Conservation (phyloP, 2,113 vertebrate genomes). For the Aegotheles bennettii region DNA sequence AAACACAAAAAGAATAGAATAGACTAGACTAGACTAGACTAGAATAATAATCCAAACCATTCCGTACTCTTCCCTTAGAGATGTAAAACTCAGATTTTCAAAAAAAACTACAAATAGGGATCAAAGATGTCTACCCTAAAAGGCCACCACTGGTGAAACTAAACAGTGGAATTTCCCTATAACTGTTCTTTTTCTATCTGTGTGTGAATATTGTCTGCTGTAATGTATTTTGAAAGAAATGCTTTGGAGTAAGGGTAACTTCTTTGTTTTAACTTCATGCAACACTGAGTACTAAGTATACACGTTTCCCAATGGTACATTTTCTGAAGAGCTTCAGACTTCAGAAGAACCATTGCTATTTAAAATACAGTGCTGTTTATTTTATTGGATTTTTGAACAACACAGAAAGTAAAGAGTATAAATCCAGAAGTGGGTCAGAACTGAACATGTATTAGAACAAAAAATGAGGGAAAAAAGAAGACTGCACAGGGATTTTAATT, state of each 20-base stretch:
- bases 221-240: neutral
- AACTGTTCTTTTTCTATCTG: neutral
- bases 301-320: neutral
- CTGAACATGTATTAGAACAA: neutral
- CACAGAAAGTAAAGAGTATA: neutral
- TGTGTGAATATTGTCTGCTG: neutral
- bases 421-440: neutral
- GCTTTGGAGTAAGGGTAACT: neutral
- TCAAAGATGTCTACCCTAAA: neutral
- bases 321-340: neutral
- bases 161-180: neutral
- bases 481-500: neutral
- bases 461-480: neutral
- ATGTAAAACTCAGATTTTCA: neutral
- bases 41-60: neutral
- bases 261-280: neutral
- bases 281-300: neutral
- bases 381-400: neutral
- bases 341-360: neutral
- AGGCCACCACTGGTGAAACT: neutral
- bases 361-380: neutral
- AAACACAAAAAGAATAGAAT: too few species aligned
- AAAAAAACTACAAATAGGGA: neutral
- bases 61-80: neutral
- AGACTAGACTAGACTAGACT: too few species aligned